Conservation (phyloP, 2,888 invertebrate genomes). For the Mythimna lalbum region DNA sequence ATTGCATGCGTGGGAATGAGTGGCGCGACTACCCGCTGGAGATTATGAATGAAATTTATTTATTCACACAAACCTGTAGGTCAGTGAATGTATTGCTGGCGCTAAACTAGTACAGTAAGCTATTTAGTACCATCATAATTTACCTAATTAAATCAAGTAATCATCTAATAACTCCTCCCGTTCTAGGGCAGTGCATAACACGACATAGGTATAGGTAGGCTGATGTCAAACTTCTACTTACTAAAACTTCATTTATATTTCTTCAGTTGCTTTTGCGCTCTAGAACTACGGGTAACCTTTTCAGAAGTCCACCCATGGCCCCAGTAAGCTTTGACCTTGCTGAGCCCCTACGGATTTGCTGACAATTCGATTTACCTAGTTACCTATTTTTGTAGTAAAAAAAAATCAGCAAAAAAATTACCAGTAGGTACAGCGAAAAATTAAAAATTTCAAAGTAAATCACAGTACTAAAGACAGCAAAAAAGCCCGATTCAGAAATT, state of each 20-base stretch:
- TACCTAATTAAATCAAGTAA: too few relatives aligned
- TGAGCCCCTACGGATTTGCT: too few relatives aligned
- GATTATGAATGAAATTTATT: conserved; percentile 55
- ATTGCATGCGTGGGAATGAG: conserved; percentile 70
- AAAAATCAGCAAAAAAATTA: not conserved
- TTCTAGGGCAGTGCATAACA: too few relatives aligned
- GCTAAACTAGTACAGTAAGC: not conserved
- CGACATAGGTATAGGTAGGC: too few relatives aligned
- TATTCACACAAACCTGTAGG: conserved; percentile 35
- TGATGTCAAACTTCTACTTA: too few relatives aligned
- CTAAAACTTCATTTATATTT: too few relatives aligned
- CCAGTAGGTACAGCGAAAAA: conserved; percentile 3
- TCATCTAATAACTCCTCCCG: too few relatives aligned
- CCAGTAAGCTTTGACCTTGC: too few relatives aligned
- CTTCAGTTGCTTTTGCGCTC: too few relatives aligned
- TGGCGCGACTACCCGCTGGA: conserved; percentile 29
- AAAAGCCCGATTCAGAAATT: conserved; percentile 53
- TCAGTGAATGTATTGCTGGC: conserved; percentile 15
- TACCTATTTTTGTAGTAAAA: too few relatives aligned
- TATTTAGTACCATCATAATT: not conserved
- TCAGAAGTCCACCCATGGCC: too few relatives aligned
- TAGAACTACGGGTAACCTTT: too few relatives aligned
- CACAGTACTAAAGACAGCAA: conserved; percentile 12
- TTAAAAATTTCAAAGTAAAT: conserved; percentile 19
- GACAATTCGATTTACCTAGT: not conserved